A percentile compares a stretch with the other conserved stretches of the same genome.
phyloP scores from a whole-genome alignment of 92 coral and sea anemone genomes.

The Parazoanthus atlanticus region DNA sequence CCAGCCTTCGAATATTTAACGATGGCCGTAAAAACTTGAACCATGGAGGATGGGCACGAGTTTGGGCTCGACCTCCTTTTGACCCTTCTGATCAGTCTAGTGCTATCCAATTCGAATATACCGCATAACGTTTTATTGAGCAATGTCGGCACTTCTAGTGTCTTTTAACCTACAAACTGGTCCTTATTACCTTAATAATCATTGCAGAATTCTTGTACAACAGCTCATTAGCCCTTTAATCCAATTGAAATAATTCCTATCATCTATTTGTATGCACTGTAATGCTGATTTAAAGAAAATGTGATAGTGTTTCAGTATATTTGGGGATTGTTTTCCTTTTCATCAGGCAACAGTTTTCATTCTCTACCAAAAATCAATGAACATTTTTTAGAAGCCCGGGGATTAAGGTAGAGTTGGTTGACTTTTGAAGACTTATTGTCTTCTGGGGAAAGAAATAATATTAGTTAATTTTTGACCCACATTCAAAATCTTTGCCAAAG shows the following conservation, averaged over 20 bases:
- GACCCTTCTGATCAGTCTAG: no score
- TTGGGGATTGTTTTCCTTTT: not conserved
- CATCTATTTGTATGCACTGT: not conserved
- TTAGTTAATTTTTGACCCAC: no score
- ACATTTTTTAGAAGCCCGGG: not conserved
- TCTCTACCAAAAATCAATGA: not conserved
- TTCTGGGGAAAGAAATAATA: no score
- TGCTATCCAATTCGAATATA: not conserved
- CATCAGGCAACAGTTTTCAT: not conserved
- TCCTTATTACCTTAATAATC: not conserved
- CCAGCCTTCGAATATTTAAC: no score
- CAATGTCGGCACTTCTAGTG: no score
- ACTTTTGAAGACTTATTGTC: not conserved
- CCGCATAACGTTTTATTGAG: no score
- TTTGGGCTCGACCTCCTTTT: no score
- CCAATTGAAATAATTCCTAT: no score
- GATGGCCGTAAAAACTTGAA: no score
- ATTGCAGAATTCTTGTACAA: not conserved
- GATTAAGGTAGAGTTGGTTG: not conserved
- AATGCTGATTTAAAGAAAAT: not conserved
- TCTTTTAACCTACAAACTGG: not conserved
- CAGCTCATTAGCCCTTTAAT: not conserved
- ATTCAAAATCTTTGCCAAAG: no score
- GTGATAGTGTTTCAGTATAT: not conserved
- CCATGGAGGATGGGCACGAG: no score